phyloP scores from a whole-genome alignment of 2,888 invertebrate species.

The Rhodophaea formosa region DNA sequence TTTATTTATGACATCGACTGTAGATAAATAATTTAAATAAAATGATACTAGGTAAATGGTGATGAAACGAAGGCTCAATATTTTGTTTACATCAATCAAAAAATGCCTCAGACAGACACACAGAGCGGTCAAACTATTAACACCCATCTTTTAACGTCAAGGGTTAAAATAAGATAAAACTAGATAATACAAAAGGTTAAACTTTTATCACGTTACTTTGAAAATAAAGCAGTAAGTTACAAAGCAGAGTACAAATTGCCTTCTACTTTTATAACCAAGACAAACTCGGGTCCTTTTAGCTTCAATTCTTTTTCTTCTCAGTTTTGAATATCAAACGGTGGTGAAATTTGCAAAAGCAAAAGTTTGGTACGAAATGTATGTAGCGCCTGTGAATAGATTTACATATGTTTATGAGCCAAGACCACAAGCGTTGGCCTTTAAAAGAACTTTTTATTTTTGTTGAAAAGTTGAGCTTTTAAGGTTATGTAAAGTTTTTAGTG shows the following conservation, averaged over 20 bases:
- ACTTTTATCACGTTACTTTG: background rate
- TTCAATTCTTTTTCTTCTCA: background rate
- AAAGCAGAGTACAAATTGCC: constrained; percentile 1
- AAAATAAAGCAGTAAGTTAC: background rate
- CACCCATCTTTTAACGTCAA: too few relatives aligned
- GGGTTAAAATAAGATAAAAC: too few relatives aligned
- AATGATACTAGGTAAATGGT: too few relatives aligned
- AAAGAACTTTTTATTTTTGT: background rate
- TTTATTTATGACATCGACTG: too few relatives aligned
- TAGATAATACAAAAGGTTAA: too few relatives aligned
- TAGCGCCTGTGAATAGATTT: background rate
- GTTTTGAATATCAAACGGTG: constrained; percentile 11
- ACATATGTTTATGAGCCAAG: constrained; percentile 4
- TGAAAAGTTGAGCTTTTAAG: background rate
- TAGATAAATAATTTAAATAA: too few relatives aligned
- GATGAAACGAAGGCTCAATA: too few relatives aligned
- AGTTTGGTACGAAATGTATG: constrained; percentile 3
- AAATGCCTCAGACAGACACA: too few relatives aligned
- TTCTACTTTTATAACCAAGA: background rate
- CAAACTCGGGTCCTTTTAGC: background rate
- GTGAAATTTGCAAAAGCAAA: too few relatives aligned
- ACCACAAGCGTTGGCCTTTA: background rate
- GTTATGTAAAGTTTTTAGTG: too few relatives aligned
- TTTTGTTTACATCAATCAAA: too few relatives aligned
- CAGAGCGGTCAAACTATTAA: too few relatives aligned